Evolutionary conservation across 2,797 vertebrate genomes (phyloP).

Genomic region (Sciaenops ocellatus): DNA sequence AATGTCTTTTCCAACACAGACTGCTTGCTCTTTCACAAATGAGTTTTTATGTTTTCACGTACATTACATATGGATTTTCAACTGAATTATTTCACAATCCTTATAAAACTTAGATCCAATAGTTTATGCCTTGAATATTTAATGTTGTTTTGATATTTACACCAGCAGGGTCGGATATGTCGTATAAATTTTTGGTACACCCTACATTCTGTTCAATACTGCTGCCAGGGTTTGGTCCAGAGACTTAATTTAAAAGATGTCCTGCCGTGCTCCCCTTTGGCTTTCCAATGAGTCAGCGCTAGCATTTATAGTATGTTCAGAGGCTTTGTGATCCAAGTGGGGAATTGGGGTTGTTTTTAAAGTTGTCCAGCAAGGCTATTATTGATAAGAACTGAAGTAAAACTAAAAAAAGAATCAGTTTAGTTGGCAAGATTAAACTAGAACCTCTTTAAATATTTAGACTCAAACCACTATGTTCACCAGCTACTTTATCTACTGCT

Average conservation of each 20-base stretch:
- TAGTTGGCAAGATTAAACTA: neutral
- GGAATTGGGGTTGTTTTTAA: constrained; percentile 28
- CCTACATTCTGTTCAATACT: constrained; percentile 28
- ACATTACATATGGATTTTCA: constrained; percentile 5
- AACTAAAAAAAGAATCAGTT: neutral
- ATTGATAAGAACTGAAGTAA: constrained; percentile 18
- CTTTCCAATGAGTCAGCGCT: constrained; percentile 48
- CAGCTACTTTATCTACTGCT: neutral
- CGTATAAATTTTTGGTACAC: constrained; percentile 32
- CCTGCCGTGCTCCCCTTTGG: constrained; percentile 36
- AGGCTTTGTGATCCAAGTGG: constrained; percentile 28
- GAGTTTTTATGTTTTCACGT: neutral
- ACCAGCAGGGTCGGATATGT: constrained; percentile 5
- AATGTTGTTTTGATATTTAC: constrained; percentile 39
- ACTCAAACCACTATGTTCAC: neutral
- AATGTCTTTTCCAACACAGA: neutral
- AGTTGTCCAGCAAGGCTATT: constrained; percentile 15
- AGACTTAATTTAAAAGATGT: constrained; percentile 52
- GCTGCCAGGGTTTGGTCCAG: constrained; percentile 41
- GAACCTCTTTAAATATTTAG: neutral
- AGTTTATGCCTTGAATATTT: constrained; percentile 25
- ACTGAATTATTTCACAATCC: constrained; percentile 5
- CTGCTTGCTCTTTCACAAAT: constrained; percentile 6
- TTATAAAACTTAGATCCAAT: constrained; percentile 5
- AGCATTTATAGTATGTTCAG: constrained; percentile 42